phyloP scores from a whole-genome alignment of 2,888 invertebrate species.

The Magallana nippona region DNA sequence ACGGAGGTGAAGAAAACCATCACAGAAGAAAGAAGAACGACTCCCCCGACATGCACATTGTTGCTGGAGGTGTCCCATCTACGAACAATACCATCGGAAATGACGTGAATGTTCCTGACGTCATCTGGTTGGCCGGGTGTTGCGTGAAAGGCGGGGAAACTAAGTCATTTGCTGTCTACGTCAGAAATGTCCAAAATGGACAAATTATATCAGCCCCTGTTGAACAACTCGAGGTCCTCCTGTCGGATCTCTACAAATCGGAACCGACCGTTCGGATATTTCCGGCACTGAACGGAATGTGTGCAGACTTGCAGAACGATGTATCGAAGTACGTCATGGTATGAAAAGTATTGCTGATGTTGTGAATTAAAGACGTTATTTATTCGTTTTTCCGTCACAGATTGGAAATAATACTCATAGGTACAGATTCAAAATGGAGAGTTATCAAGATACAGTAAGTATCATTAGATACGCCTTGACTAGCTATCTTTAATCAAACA shows the following conservation, averaged over 20 bases:
- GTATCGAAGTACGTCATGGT: slow-evolving; percentile 58
- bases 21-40: slow-evolving; percentile 54
- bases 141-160: slow-evolving; percentile 67
- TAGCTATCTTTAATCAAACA: too few species aligned
- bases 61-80: slow-evolving; percentile 62
- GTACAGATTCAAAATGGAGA: neutral
- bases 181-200: slow-evolving; percentile 64
- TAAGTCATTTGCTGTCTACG: slow-evolving; percentile 70
- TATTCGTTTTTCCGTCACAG: neutral
- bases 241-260: slow-evolving; percentile 63
- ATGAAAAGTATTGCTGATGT: neutral
- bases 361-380: neutral
- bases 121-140: slow-evolving; percentile 72
- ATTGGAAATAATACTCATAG: slow-evolving; percentile 21
- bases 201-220: slow-evolving; percentile 65
- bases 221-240: slow-evolving; percentile 69
- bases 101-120: slow-evolving; percentile 69
- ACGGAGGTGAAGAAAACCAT: slow-evolving; percentile 48
- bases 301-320: slow-evolving; percentile 68
- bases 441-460: neutral
- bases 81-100: slow-evolving; percentile 66
- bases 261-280: slow-evolving; percentile 64
- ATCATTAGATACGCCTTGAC: neutral
- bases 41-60: slow-evolving; percentile 57
- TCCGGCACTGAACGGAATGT: slow-evolving; percentile 68